These are phyloP conservation scores for Artibeus lituratus DNA, from an alignment of 2,797 vertebrate species.

Conservation along the genomic window DNA sequence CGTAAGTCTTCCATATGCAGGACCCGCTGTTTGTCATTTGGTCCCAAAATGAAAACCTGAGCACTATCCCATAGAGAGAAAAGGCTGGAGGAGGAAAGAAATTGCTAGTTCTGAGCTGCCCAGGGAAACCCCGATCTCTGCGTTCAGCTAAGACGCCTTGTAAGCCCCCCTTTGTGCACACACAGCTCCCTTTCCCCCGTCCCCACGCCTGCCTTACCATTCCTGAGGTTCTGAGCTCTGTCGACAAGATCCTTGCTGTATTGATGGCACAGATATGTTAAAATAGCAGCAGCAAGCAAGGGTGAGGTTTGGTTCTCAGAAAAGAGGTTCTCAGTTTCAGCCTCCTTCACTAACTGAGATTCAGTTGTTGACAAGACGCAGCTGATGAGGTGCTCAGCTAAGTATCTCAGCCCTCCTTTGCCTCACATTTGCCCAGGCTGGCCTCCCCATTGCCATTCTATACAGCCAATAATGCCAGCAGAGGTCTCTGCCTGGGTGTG, in stretches of 20 bases:
- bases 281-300: not conserved
- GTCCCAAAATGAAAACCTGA: not conserved
- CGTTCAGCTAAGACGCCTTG: not conserved
- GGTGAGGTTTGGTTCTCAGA: not conserved
- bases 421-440: not conserved
- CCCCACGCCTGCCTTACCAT: not conserved
- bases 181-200: fast-evolving
- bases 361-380: not conserved
- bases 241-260: not conserved
- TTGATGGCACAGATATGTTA: not conserved
- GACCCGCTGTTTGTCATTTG: not conserved
- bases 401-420: not conserved
- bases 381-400: not conserved
- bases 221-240: not conserved
- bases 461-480: not conserved
- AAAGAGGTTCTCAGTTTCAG: not conserved
- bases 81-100: not conserved
- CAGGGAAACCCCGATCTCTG: not conserved
- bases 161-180: not conserved
- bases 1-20: not conserved
- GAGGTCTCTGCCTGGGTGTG: not conserved
- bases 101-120: not conserved
- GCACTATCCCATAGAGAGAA: not conserved
- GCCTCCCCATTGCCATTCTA: not conserved
- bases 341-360: not conserved